Conservation (phyloP, 1,140 invertebrate genomes). For the Orussus abietinus region DNA sequence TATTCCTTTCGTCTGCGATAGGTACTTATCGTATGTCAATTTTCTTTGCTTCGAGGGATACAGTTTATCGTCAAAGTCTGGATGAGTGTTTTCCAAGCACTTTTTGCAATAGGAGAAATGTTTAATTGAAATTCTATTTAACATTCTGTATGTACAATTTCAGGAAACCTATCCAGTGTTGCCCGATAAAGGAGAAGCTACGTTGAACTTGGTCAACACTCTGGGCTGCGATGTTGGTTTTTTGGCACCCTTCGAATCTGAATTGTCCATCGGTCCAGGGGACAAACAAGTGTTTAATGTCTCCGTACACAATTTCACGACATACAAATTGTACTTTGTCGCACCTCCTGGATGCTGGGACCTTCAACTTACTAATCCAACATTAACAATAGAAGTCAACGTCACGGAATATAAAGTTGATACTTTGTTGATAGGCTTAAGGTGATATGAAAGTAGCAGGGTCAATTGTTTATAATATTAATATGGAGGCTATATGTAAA, state of each 20-base stretch:
- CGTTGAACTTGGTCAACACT: constrained; percentile 14
- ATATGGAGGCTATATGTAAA: too few species aligned
- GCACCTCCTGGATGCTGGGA: constrained; percentile 16
- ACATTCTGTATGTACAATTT: too few species aligned
- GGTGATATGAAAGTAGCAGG: too few species aligned
- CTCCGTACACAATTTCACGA: constrained; percentile 10
- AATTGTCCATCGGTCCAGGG: constrained; percentile 6
- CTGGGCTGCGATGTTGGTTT: constrained; percentile 12
- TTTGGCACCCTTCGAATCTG: constrained; percentile 10
- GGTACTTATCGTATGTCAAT: too few species aligned
- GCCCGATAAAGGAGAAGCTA: constrained; percentile 9
- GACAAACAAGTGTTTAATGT: constrained; percentile 15
- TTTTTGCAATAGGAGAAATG: too few species aligned
- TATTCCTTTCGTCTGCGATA: too few species aligned
- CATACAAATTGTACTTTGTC: constrained; percentile 16
- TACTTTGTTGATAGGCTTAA: constrained; percentile 14
- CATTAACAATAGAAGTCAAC: constrained; percentile 4
- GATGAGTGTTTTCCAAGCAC: too few species aligned
- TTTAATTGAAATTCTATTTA: neutral
- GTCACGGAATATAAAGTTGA: constrained; percentile 15
- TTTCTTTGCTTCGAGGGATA: too few species aligned
- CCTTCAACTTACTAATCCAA: constrained; percentile 13
- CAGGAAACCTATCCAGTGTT: constrained; percentile 19
- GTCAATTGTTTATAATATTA: too few species aligned
- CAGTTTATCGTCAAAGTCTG: too few species aligned